Conservation (phyloP, 2,888 invertebrate species). For the Hecatera dysodea region DNA sequence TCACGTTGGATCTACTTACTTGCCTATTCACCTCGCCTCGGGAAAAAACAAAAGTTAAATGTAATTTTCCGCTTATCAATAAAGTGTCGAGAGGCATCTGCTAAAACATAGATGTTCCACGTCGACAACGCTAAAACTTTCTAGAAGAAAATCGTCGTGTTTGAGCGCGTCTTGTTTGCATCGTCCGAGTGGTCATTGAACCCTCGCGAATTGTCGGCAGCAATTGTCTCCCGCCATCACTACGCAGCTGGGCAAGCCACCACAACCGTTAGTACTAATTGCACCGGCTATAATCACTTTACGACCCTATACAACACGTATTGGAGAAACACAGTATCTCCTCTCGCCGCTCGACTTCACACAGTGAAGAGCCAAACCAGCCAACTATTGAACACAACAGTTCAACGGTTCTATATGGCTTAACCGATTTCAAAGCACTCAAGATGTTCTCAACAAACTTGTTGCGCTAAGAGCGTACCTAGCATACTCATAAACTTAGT, state of each 20-base stretch:
- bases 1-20: conserved; percentile 53
- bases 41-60: conserved; percentile 47
- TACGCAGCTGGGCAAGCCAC: conserved; percentile 78
- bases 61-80: conserved; percentile 57
- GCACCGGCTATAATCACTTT: conserved; percentile 78
- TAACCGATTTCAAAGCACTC: conserved; percentile 88
- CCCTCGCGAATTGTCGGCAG: conserved; percentile 81
- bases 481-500: conserved; percentile 89
- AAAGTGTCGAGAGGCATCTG: conserved; percentile 44
- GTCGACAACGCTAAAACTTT: conserved; percentile 63
- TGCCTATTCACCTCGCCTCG: conserved; percentile 50
- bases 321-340: conserved; percentile 54
- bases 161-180: conserved; percentile 70
- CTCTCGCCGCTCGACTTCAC: conserved; percentile 48
- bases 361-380: conserved; percentile 72
- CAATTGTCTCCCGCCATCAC: conserved; percentile 82
- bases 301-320: conserved; percentile 74
- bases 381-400: conserved; percentile 73
- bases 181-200: conserved; percentile 81
- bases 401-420: conserved; percentile 77
- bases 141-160: conserved; percentile 69
- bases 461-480: conserved; percentile 87
- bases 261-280: conserved; percentile 83
- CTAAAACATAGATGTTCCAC: conserved; percentile 60
- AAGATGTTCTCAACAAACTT: conserved; percentile 88